Evolutionary conservation across 2,113 vertebrate genomes (phyloP).

Genomic region (Gobius niger): DNA sequence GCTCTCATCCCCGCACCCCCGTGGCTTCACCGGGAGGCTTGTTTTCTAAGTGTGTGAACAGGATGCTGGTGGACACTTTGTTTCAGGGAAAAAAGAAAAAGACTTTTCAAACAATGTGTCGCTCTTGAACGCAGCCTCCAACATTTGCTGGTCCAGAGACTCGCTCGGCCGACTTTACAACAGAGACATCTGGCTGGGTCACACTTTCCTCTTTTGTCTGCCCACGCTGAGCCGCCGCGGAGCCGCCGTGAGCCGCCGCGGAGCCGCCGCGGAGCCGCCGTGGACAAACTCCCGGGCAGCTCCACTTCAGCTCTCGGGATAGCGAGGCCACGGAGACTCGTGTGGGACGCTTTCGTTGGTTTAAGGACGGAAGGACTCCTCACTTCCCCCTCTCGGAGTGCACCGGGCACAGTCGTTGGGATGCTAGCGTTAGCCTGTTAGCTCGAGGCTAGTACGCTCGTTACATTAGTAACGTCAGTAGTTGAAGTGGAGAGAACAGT

Average conservation of each 20-base stretch:
- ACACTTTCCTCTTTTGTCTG: constrained; percentile 66
- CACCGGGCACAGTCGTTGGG: constrained; percentile 39
- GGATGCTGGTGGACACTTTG: too few species aligned
- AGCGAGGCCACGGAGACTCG: background rate
- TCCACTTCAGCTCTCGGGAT: constrained; percentile 4
- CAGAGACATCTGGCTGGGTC: constrained; percentile 11
- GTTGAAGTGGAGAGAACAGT: constrained; percentile 63
- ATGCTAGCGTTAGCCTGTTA: constrained; percentile 71
- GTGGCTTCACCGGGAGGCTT: background rate
- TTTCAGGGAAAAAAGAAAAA: too few species aligned
- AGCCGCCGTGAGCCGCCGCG: too few species aligned
- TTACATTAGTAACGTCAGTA: constrained; percentile 70
- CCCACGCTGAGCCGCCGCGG: constrained; percentile 27
- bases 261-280: too few species aligned
- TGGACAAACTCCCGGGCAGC: background rate
- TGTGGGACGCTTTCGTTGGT: background rate
- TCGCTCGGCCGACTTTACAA: too few species aligned
- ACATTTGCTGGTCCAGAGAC: too few species aligned
- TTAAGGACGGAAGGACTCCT: background rate
- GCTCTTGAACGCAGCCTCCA: too few species aligned
- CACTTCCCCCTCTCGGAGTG: constrained; percentile 20
- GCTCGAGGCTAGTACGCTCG: constrained; percentile 51
- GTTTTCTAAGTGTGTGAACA: background rate
- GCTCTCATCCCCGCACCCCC: background rate
- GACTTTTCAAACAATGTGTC: too few species aligned